Conservation (phyloP, 1,140 invertebrate species). For the Diorhabda sublineata region DNA sequence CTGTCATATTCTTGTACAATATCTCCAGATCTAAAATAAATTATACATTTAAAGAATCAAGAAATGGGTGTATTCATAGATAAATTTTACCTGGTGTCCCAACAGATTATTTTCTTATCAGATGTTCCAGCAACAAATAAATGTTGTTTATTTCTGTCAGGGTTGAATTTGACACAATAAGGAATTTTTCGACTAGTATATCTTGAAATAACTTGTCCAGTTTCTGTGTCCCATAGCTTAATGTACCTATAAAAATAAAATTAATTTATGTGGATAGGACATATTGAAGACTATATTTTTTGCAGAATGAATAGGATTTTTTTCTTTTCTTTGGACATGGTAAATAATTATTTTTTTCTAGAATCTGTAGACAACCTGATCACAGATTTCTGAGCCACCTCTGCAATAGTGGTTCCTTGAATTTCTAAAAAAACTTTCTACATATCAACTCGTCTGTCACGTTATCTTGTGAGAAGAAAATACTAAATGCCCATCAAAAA, state of each 20-base stretch:
- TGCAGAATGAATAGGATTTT: not conserved
- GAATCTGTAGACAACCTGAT: too few species aligned
- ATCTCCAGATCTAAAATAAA: constrained; percentile 70
- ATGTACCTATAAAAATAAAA: constrained; percentile 69
- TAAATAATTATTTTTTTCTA: too few species aligned
- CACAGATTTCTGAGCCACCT: too few species aligned
- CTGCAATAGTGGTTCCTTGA: too few species aligned
- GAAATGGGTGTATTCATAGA: too few species aligned
- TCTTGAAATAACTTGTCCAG: constrained; percentile 83
- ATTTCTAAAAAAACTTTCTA: too few species aligned
- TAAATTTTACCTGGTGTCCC: constrained; percentile 67
- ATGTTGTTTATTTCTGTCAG: constrained; percentile 95
- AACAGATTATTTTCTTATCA: constrained; percentile 99
- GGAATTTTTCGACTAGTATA: constrained; percentile 94
- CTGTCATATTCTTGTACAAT: constrained; percentile 98
- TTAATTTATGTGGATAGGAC: not conserved
- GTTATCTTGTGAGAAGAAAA: too few species aligned
- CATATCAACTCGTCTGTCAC: too few species aligned
- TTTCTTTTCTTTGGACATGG: too few species aligned
- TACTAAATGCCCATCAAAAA: too few species aligned
- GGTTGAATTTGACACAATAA: constrained; percentile 97
- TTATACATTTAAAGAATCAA: not conserved
- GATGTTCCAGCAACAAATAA: constrained; percentile 97
- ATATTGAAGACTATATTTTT: not conserved
- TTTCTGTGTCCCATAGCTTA: constrained; percentile 99